Evolutionary conservation across 2,797 vertebrate genomes (phyloP), one percentile per base, ranked within the genome.

Genomic region (Danio aesculapii): DNA sequence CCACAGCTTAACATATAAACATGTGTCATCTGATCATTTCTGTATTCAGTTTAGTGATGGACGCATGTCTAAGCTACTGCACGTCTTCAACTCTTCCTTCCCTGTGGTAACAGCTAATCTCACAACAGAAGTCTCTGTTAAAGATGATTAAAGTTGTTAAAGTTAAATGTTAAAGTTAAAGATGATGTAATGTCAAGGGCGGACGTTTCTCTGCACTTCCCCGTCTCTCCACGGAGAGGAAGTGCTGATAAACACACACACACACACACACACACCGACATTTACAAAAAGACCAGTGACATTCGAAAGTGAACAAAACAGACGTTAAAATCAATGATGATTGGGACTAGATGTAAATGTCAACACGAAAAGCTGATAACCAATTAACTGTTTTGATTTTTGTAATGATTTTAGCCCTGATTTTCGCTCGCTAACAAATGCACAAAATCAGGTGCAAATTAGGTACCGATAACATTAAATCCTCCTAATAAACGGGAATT

Each of bases 81-180:
- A 30, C 30, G 52, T 30, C 53, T 71, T 44, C 21, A 17, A 70
- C 41, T 21, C 17, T 21, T 70, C 43, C 17, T 30, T 70, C 17
- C 30, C 63, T 6, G 12, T 11, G 63, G 10, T 50, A 47, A 53
- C 30, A 30, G 53, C 69, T 83, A 83, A 74, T 77, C 77, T 75
- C 71, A 41, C 57, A 21, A 46, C 68, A 79, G 49, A 69, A 59
- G 46, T 68, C 81, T n/a, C n/a, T n/a, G n/a, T n/a, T n/a, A n/a
- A n/a, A n/a, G n/a, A n/a, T n/a, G n/a, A n/a, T n/a, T n/a, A n/a
- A n/a, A n/a, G n/a, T n/a, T n/a, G n/a, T n/a, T n/a, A n/a, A n/a
- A n/a, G n/a, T n/a, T n/a, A n/a, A n/a, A n/a, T n/a, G n/a, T n/a
- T n/a, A n/a, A n/a, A n/a, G n/a, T n/a, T n/a, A n/a, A n/a, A 47